phyloP scores from a whole-genome alignment of 2,797 vertebrate genomes.

The Pseudochaenichthys georgianus region DNA sequence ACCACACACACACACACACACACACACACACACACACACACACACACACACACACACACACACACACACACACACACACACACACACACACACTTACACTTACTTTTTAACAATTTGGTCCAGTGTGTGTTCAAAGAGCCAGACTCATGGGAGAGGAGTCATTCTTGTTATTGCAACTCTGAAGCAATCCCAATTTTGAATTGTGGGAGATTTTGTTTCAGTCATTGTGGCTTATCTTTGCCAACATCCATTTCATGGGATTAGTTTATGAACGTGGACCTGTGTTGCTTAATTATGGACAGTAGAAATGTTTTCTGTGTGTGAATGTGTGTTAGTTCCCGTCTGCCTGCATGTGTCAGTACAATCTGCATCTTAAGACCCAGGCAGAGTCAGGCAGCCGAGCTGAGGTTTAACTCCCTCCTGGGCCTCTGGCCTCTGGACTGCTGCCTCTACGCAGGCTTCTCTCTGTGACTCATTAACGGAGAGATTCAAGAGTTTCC shows the following conservation, averaged over 20 bases:
- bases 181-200: conserved; percentile 46
- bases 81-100: too few relatives aligned
- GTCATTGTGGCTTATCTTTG: conserved; percentile 13
- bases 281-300: neutral
- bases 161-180: conserved; percentile 26
- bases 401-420: conserved; percentile 46
- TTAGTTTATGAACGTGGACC: conserved; percentile 5
- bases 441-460: conserved; percentile 32
- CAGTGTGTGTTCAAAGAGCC: conserved; percentile 7
- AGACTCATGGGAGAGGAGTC: conserved; percentile 48
- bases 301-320: neutral
- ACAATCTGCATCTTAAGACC: conserved; percentile 41
- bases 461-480: conserved; percentile 74
- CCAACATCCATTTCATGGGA: conserved; percentile 5
- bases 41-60: conserved; percentile 31
- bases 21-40: conserved; percentile 23
- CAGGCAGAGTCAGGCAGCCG: conserved; percentile 14
- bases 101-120: neutral
- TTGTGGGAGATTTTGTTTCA: conserved; percentile 33
- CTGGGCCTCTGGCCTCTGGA: conserved; percentile 57
- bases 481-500: conserved; percentile 59
- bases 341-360: conserved; percentile 18
- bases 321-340: neutral
- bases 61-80: neutral
- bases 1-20: conserved; percentile 19